These are phyloP conservation scores for Patiria pectinifera DNA, from an alignment of 53 echinoderm and acorn worm species.

Conservation along the genomic window DNA sequence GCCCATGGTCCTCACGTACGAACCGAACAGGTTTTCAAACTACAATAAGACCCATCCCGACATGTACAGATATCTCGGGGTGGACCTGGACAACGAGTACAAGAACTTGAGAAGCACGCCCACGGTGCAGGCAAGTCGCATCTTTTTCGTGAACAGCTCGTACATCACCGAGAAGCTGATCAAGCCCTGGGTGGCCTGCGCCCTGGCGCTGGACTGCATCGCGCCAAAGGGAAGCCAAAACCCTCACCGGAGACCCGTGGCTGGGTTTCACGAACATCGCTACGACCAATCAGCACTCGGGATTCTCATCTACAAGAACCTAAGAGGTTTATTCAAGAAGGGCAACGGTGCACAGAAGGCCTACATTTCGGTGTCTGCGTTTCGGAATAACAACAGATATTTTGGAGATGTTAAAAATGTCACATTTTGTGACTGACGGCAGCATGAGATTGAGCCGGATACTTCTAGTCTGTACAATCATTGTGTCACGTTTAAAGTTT, in stretches of 20 bases:
- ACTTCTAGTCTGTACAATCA: no score
- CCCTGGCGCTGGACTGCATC: conserved; percentile 64
- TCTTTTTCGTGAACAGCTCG: conserved; percentile 75
- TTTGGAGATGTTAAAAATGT: neutral
- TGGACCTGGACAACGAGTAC: conserved; percentile 51
- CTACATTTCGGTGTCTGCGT: neutral
- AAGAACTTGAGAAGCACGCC: conserved; percentile 8
- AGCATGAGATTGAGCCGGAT: neutral
- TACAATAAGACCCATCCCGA: conserved; percentile 60
- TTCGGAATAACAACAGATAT: neutral
- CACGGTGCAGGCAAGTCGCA: conserved; percentile 60
- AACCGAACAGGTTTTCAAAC: conserved; percentile 16
- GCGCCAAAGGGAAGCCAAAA: conserved; percentile 56
- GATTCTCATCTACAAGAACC: conserved; percentile 72
- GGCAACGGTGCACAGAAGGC: conserved; percentile 1
- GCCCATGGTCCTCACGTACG: conserved; percentile 3
- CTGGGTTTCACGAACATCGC: conserved; percentile 30
- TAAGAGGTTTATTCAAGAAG: conserved; percentile 40
- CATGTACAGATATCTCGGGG: conserved; percentile 59
- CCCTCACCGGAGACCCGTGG: neutral
- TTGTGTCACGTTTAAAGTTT: no score
- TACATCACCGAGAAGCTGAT: conserved; percentile 61
- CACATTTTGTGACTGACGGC: neutral
- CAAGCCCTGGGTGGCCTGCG: conserved; percentile 67
- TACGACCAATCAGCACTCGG: conserved; percentile 71